Evolutionary conservation across 2,888 invertebrate species (phyloP), one percentile per base, ranked within the genome.

Genomic region (Pseudeuparius sepicola): DNA sequence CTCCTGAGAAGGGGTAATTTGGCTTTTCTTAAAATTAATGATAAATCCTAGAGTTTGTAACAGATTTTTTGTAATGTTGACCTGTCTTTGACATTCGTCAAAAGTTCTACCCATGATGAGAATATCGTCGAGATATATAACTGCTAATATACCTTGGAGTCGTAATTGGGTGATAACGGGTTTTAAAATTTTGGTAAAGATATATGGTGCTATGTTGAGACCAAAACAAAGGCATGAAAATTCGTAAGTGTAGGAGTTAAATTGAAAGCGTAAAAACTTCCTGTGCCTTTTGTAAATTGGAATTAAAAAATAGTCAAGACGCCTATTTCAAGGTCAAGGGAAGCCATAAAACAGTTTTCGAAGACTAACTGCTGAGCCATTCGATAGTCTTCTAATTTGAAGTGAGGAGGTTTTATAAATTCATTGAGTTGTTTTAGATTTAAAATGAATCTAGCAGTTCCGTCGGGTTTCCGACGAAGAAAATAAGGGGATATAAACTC

Each of bases 171-270:
- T 13, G 10, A 27, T 15, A 10, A 34, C 28, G 12, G 34, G 34
- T 28, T 34, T 34, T 18, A 34, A 9, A 12, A 34, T 17, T 28
- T 34, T 34, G 16, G 34, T 28, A 25, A 29, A 34, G 12, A 28
- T 16, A 13, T 25, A 29, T 20, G 34, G 28, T 4, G 27, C 34
- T 27, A 16, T 16, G 12, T 14, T 13, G n/a, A 34, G 16, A 3
- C 27, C 34, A 15, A 34, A 34, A 9, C 11, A 14, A 6, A 34
- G 17, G 13, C 11, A 11, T 14, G 17, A 18, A 34, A 34, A 34
- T 14, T 34, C 17, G 13, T 25, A 25, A 7, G 11, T 5, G 9
- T 7, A 3, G 6, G 5, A 3, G 23, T 25, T 3, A 25, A 33
- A 33, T 12, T 4, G 12, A 11, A 33, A 33, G 16, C 33, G n/a